Percentiles rank a stretch among this genome's conserved stretches.
Conservation (phyloP, 2,797 vertebrate species). For the Gila robusta region DNA sequence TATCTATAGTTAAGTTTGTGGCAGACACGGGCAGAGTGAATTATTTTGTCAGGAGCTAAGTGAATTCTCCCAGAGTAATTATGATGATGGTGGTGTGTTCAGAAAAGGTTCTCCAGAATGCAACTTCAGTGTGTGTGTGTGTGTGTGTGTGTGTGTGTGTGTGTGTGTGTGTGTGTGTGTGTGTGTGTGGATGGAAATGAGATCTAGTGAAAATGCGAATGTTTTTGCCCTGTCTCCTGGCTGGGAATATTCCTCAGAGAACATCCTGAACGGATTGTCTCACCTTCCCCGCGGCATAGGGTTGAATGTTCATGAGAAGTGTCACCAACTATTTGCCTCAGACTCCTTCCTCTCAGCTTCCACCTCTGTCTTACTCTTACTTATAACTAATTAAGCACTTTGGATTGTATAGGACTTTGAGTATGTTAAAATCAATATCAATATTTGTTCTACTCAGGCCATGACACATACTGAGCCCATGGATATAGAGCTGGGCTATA, state of each 20-base stretch:
- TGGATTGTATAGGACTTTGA: not conserved
- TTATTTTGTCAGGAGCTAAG: constrained; percentile 79
- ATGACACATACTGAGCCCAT: not conserved
- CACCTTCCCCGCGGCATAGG: constrained; percentile 17
- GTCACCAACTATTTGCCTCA: constrained; percentile 16
- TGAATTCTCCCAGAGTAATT: constrained; percentile 80
- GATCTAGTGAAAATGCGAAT: constrained; percentile 45
- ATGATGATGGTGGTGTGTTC: constrained; percentile 74
- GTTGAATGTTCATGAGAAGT: constrained; percentile 48
- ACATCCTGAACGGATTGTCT: constrained; percentile 36
- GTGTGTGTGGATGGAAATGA: constrained; percentile 27
- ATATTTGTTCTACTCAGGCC: constrained; percentile 2
- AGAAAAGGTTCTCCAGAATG: constrained; percentile 57
- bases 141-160: not conserved
- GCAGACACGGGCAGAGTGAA: constrained; percentile 69
- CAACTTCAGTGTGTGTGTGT: not conserved
- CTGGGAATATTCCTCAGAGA: constrained; percentile 42
- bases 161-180: not conserved
- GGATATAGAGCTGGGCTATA: not conserved
- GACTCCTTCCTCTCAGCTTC: constrained; percentile 19
- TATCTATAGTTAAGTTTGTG: constrained; percentile 17
- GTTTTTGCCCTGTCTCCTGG: constrained; percentile 39
- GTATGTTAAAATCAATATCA: not conserved
- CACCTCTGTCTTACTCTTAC: not conserved
- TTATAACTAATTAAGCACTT: constrained; percentile 3